Conservation (phyloP, 2,113 vertebrate species). For the Coreoperca whiteheadi region DNA sequence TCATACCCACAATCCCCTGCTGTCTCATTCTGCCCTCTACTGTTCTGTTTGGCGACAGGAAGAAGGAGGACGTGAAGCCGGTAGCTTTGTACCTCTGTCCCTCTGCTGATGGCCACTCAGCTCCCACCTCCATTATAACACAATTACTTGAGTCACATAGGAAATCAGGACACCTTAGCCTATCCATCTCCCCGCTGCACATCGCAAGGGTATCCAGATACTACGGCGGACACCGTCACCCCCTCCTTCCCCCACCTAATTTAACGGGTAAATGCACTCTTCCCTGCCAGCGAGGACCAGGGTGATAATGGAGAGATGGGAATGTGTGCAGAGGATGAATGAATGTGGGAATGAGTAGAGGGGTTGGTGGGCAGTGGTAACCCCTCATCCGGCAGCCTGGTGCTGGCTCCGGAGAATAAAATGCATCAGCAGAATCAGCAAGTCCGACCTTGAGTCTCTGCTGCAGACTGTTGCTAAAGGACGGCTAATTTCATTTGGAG, state of each 20-base stretch:
- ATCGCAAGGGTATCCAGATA: slow-evolving; percentile 60
- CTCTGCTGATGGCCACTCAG: slow-evolving; percentile 57
- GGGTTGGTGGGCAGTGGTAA: slow-evolving; percentile 41
- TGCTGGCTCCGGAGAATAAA: slow-evolving; percentile 59
- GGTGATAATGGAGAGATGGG: slow-evolving; percentile 64
- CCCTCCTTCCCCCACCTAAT: slow-evolving; percentile 66
- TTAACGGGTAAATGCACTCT: slow-evolving; percentile 79
- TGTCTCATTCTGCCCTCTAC: background rate
- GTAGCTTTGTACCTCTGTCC: slow-evolving; percentile 51
- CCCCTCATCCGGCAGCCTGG: slow-evolving; percentile 49
- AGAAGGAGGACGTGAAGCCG: slow-evolving; percentile 6
- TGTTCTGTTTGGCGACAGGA: background rate
- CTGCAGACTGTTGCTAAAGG: slow-evolving; percentile 70
- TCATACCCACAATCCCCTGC: slow-evolving; percentile 38
- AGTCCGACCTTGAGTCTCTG: slow-evolving; percentile 76
- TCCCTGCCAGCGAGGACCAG: slow-evolving; percentile 51
- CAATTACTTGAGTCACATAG: slow-evolving; percentile 73
- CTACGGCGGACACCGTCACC: slow-evolving; percentile 27
- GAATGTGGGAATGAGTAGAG: slow-evolving; percentile 33
- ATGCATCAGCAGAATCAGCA: slow-evolving; percentile 77
- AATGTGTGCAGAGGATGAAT: slow-evolving; percentile 41
- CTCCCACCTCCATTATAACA: slow-evolving; percentile 73
- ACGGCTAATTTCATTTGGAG: slow-evolving; percentile 78
- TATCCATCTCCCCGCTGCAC: slow-evolving; percentile 64
- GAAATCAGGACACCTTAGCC: slow-evolving; percentile 74